Base-by-base conservation (phyloP, 2,113 vertebrate species). In the Speoplatyrhinus poulsoni region DNA sequence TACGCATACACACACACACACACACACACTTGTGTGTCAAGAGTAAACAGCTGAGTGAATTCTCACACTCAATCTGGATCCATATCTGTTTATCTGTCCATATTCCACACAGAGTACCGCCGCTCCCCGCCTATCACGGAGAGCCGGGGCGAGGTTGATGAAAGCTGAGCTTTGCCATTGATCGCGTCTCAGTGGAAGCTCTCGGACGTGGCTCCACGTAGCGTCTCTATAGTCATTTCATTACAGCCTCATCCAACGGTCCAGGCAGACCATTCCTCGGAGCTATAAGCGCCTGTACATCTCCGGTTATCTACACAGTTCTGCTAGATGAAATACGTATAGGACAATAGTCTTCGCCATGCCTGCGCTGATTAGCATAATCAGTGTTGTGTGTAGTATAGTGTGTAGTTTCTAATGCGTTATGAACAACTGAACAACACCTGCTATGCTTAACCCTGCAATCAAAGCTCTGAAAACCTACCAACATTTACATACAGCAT, bases 281-380 rank as follows among this genome's bases (percentile, higher is more conserved):
- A 41, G 3, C 36, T 41, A 52, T 60, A 79, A 79, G 72, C 70
- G 66, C 32, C 17, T 46, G 46, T 36, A 41, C 61, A 60, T 61
- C 19, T 26, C 19, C 19, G 19, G 19, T 26, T 26, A 26, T 26
- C 19, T 26, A 26, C 19, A 50, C 48, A 50, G 13, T 50, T 50
- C 48, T 50, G 36, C 36, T 41, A 8, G 36, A 5, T 41, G 36
- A 41, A 41, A 41, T 5, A 41, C 26, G 26, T 26, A 26, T 41
- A 41, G 36, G 36, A 41, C 4, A 41, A 41, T 41, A 41, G 36
- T 41, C 4, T 41, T 41, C 26, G 3, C 36, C 7, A 41, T 19
- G 19, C 19, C 19, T 7, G 36, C 36, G 12, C 48, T 3, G 48
- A 50, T 3, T 50, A 12, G 10, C 49, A 50, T 12, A 11, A 50